Base-by-base conservation (phyloP, 2,113 vertebrate genomes). In the Epinephelus cyanopodus region DNA sequence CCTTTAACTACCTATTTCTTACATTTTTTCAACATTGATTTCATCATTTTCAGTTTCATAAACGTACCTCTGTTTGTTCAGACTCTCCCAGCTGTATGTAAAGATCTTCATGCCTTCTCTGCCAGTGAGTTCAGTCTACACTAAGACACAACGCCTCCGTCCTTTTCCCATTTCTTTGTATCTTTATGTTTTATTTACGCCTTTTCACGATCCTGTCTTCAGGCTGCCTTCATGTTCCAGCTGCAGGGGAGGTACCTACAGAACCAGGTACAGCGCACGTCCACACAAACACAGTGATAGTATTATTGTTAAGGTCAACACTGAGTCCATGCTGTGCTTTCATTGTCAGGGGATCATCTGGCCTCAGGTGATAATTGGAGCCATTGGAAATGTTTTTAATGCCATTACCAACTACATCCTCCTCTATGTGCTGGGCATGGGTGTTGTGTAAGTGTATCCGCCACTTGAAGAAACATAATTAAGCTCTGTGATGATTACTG, bases 311-410 rank as follows among this genome's bases (percentile, higher is more conserved):
- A n/a, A 23, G 11, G 61, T 63, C 11, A 12, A 13, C 10, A 42
- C 19, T 62, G 29, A 42, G 11, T 6, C 11, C 5, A 42, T 39
- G 33, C 42, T n/a, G 33, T 39, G 33, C 19, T 63, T n/a, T 19
- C 21, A n/a, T 42, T 42, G 18, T 11, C 33, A 63, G 33, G 61
- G 61, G 21, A 42, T 42, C 5, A 63, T 63, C 33, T 63, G 61
- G 61, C 61, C 61, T 63, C 61, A 63, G 33, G 61, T 39, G 61
- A n/a, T 63, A 13, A n/a, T 33, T 63, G 61, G 61, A 63, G 11
- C n/a, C 33, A 39, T 42, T 63, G 61, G 33, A n/a, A 63, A 63
- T 63, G 33, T 63, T n/a, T 1, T 63, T n/a, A 63, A 63, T 42
- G 61, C 37, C 6, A 3, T 39, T 39, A n/a, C 11, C 37, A 63